phyloP scores from a whole-genome alignment of 2,888 invertebrate genomes.

The Hydroisotoma schaefferi region DNA sequence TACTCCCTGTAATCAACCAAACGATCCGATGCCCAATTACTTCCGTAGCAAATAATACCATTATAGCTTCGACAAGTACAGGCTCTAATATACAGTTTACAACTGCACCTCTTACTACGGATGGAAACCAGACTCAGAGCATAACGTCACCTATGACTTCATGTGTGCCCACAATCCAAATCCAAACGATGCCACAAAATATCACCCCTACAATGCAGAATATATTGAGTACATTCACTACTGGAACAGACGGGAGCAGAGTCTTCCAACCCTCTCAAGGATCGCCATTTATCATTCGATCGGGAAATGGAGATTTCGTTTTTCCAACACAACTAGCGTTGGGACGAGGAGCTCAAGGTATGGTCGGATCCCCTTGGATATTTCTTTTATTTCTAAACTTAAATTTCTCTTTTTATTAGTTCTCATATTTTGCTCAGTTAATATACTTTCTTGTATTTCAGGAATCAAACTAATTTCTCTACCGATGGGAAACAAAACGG shows the following conservation, averaged over 20 bases:
- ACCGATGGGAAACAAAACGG: constrained; percentile 40
- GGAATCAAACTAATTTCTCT: constrained; percentile 46
- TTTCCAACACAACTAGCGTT: constrained; percentile 43
- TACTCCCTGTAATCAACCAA: too few relatives aligned
- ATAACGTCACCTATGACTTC: too few relatives aligned
- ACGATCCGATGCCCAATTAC: too few relatives aligned
- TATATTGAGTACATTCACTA: too few relatives aligned
- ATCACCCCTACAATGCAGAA: too few relatives aligned
- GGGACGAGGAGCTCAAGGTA: constrained; percentile 43
- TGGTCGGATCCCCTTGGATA: too few relatives aligned
- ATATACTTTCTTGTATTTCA: constrained; percentile 19
- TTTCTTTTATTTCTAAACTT: too few relatives aligned
- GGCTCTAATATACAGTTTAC: neutral
- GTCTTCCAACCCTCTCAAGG: constrained; percentile 8
- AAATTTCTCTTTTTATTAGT: neutral
- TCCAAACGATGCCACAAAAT: constrained; percentile 14
- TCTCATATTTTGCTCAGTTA: neutral
- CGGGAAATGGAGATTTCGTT: constrained; percentile 44
- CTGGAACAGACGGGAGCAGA: too few relatives aligned
- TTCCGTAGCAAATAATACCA: too few relatives aligned
- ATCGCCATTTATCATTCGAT: constrained; percentile 42
- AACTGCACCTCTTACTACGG: neutral
- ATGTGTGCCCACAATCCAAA: constrained; percentile 12
- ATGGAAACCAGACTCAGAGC: too few relatives aligned
- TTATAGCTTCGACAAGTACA: neutral